Evolutionary conservation across 1,140 invertebrate genomes (phyloP), one percentile per base, ranked within the genome.

Genomic region (Leptopilina boulardi): DNA sequence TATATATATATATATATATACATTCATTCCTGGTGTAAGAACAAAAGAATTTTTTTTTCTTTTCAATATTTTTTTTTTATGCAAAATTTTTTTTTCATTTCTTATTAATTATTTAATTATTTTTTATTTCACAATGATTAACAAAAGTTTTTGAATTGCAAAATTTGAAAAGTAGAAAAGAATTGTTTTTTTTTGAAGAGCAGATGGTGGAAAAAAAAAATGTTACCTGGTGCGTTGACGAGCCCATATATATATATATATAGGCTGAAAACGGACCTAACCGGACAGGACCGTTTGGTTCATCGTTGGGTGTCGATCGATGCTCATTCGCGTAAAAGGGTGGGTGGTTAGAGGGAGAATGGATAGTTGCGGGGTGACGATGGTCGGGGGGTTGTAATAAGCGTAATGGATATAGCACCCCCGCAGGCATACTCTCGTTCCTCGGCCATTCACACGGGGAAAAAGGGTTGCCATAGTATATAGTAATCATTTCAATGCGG

Each of bases 271-370:
- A 54, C 18, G 73, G 26, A 34, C 47, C 47, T 26, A 38, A 71
- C 73, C 74, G 82, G 47, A 51, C 47, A 51, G 47, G 85, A 80
- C 74, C 76, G 79, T 81, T 79, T 83, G 81, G 80, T 85, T 82
- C 79, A 81, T 80, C 83, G 84, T 87, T 82, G 86, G 84, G 84
- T 87, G 85, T 87, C 87, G 88, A 89, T 89, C 88, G 88, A 90
- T 89, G 87, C 82, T 89, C 88, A 89, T 89, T 85, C 88, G 81
- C 87, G 87, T 89, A 90, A 89, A 90, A 90, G 88, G 87, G 88
- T 90, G 87, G 87, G 87, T 70, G 85, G 82, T 81, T 84, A 82
- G 82, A 84, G 84, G 73, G 85, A 75, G 80, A 80, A 74, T 77
- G 83, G 77, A 83, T 80, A 83, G 83, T 86, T 84, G 85, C 84